Evolutionary conservation across 2,797 vertebrate species (phyloP), one percentile per base, ranked within the genome.

Genomic region (Atherinosoma microstoma): DNA sequence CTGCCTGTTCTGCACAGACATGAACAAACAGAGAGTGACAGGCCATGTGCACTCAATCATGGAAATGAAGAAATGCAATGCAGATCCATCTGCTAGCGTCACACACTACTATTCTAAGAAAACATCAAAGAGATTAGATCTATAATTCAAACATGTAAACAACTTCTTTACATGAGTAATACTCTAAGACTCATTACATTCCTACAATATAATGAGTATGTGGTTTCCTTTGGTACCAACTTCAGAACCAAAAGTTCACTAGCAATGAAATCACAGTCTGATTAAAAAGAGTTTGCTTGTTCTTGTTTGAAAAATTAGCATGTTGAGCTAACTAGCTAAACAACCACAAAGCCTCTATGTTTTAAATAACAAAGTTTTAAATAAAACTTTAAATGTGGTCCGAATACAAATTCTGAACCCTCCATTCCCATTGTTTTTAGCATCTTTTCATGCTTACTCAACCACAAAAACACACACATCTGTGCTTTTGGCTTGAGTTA

Each of bases 81-180:
- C 45, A 71, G 63, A 79, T 68, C 61, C 32, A 42, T 68, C 78
- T 69, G 61, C 84, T 81, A 79, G 79, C 53, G 45, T 71, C 35
- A 27, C 35, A 27, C 40, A 10, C 20, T 24, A 74, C 70, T 75
- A 80, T 84, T 84, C 79, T 79, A 73, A 79, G 73, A 81, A 77
- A 64, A 77, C 65, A 78, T 63, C 58, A 67, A 66, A 82, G 82
- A 63, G 83, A 88, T 88, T 42, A 20, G 32, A 74, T 80, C 66
- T 42, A 40, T 80, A 74, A 79, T 76, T 73, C 35, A 75, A 71
- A 63, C 51, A 59, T 66, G 24, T 57, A 70, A 61, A 47, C 15
- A 56, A 70, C 58, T 22, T 66, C 12, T 40, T 54, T 63, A 22
- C 2, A 53, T 22, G 35, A 7, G n/a, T 5, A 20, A 73, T 30